Evolutionary conservation across 1,140 invertebrate species (phyloP), one percentile per base, ranked within the genome.

Genomic region (Dreissena rostriformis): DNA sequence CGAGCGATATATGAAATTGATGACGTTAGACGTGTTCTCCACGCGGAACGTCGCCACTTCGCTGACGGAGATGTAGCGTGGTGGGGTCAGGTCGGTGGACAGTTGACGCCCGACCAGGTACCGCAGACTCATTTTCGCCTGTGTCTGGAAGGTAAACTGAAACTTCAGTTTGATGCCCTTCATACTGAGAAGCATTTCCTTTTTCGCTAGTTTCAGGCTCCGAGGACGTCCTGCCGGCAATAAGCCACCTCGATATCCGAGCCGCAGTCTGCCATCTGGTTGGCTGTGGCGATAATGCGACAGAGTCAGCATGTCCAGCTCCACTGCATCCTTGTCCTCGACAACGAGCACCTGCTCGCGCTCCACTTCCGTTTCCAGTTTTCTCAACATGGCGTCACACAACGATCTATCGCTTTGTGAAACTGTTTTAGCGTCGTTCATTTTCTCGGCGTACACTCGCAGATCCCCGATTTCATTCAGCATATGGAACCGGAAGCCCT

Each of bases 241-340:
- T 75, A 67, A 5, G 85, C 86, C 15, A 87, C 19, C 28, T 87
- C 86, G 10, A 82, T 84, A 66, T 87, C 83, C 12, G 86, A 85
- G 28, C 86, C 86, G 63, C 74, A 87, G 67, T 87, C 86, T n/a
- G 85, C 71, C 66, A 87, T 87, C 26, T 87, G 82, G 63, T 68
- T 82, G 52, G 86, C 86, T n/a, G 83, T 84, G 19, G 73, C 71
- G 28, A 87, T 83, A 80, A 4, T 84, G 53, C 39, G 83, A 82
- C 11, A 82, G 76, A 12, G 75, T 75, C 14, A 71, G 49, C 49
- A 87, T 85, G 51, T 84, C 61, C 19, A 74, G 79, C 68, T 87
- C 86, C n/a, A 85, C 53, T 10, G 55, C 28, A 5, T 77, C 68
- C 14, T 78, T 74, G 26, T 84, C 79, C 55, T 84, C 72, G 28